phyloP scores from a whole-genome alignment of 2,888 invertebrate genomes.

The Macrosiphum euphorbiae region DNA sequence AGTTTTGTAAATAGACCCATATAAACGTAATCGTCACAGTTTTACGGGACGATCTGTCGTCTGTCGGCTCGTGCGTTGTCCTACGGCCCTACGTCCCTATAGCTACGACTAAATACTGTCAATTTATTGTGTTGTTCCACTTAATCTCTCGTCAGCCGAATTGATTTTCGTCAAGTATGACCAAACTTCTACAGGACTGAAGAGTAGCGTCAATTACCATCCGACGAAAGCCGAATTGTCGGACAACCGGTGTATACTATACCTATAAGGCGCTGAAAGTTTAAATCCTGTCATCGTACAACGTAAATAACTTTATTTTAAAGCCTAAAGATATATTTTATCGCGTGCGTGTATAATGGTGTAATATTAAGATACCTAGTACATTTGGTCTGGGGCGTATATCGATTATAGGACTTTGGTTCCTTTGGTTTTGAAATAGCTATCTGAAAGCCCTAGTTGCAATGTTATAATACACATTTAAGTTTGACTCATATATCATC shows the following conservation, averaged over 20 bases:
- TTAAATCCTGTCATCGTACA: not conserved
- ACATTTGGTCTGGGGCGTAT: not conserved
- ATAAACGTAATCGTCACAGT: not conserved
- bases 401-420: not conserved
- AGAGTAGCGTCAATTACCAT: not conserved
- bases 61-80: not conserved
- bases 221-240: not conserved
- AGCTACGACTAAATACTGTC: not conserved
- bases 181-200: not conserved
- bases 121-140: not conserved
- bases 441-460: not conserved
- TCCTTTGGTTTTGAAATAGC: not conserved
- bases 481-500: not conserved
- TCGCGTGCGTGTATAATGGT: not conserved
- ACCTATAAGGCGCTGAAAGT: not conserved
- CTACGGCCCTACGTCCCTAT: not conserved
- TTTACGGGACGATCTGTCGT: not conserved
- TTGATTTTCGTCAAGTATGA: not conserved
- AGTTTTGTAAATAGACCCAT: not conserved
- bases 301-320: not conserved
- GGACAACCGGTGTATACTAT: not conserved
- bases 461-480: not conserved
- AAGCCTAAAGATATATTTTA: not conserved
- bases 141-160: not conserved
- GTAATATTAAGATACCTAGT: not conserved